phyloP scores from a whole-genome alignment of 2,888 invertebrate genomes.

The Drosophila prostipennis region DNA sequence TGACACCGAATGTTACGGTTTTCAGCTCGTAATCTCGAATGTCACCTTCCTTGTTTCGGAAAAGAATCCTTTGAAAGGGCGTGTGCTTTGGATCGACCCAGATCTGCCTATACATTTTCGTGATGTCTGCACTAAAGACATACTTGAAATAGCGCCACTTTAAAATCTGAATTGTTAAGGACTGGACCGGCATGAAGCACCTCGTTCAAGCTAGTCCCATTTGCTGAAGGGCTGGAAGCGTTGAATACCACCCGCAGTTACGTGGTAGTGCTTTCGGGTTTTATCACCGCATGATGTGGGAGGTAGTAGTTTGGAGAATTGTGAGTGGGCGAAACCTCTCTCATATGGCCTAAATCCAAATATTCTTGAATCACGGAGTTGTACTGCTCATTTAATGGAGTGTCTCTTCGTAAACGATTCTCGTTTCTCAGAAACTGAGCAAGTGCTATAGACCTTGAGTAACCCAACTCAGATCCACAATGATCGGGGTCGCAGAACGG shows the following conservation, averaged over 20 bases:
- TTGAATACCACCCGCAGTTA: not conserved
- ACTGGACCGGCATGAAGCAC: not conserved
- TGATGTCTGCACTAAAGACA: no score
- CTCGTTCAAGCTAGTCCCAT: not conserved
- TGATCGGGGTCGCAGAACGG: not conserved
- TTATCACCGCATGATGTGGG: no score
- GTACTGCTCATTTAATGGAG: constrained; percentile 2
- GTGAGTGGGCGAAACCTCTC: not conserved
- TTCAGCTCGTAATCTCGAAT: constrained; percentile 1
- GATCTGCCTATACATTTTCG: not conserved
- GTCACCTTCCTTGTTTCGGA: not conserved
- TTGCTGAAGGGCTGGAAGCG: not conserved
- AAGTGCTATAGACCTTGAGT: constrained; percentile 11
- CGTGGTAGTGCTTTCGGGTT: not conserved
- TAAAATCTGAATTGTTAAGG: not conserved
- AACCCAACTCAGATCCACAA: not conserved
- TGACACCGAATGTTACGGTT: constrained; percentile 14
- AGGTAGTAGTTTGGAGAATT: constrained; percentile 2
- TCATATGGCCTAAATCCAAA: constrained; percentile 14
- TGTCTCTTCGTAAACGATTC: not conserved
- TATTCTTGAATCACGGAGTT: constrained; percentile 18
- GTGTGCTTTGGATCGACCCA: not conserved
- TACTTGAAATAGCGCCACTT: constrained; percentile 3
- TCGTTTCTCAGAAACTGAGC: not conserved
- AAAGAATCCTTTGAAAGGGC: constrained; percentile 1